These are phyloP conservation scores for Champsocephalus esox DNA, from an alignment of 2,797 vertebrate species.

Conservation along the genomic window DNA sequence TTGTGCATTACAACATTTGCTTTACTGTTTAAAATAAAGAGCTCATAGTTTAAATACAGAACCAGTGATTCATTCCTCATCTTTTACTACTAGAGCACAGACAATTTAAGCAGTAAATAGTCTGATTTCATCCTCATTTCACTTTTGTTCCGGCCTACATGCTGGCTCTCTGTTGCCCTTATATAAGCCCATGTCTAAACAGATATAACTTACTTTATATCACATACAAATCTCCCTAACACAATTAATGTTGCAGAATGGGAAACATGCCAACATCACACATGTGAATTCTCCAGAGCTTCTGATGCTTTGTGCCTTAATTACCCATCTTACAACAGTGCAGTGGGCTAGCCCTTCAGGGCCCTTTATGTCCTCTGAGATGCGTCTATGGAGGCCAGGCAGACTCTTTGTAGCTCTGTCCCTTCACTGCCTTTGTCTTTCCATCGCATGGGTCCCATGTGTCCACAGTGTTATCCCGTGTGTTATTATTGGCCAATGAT, in stretches of 20 bases:
- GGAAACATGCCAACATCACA: conserved; percentile 40
- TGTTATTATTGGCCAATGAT: conserved; percentile 79
- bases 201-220: neutral
- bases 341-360: conserved; percentile 52
- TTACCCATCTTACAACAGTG: conserved; percentile 62
- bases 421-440: conserved; percentile 79
- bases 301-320: conserved; percentile 69
- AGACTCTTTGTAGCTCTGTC: conserved; percentile 71
- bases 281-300: conserved; percentile 50
- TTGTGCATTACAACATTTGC: neutral
- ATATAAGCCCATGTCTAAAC: neutral
- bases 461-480: conserved; percentile 71
- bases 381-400: conserved; percentile 62
- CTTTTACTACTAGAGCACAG: conserved; percentile 11
- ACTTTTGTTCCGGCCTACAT: conserved; percentile 1
- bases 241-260: conserved; percentile 30
- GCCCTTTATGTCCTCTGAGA: conserved; percentile 70
- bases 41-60: conserved; percentile 10
- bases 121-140: neutral
- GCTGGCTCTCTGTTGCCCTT: conserved; percentile 16
- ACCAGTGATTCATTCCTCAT: conserved; percentile 23
- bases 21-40: no score
- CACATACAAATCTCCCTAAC: conserved; percentile 21
- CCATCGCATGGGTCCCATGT: conserved; percentile 70
- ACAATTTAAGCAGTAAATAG: conserved; percentile 21